Evolutionary conservation across 2,888 invertebrate genomes (phyloP), one percentile per base, ranked within the genome.

Genomic region (Trichogramma evanescens): DNA sequence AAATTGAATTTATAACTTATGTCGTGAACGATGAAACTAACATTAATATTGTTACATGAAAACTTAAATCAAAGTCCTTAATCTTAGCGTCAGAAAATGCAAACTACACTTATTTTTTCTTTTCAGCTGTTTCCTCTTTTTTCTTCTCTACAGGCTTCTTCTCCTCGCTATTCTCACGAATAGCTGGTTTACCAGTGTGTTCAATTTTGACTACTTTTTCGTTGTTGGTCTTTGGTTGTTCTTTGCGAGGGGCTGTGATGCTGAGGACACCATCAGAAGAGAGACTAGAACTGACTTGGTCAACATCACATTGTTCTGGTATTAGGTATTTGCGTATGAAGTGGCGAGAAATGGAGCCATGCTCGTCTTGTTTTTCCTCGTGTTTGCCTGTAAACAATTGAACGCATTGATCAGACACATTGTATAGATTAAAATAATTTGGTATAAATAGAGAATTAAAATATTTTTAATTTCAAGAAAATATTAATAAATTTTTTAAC

Each of bases 201-300:
- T 71, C 68, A 48, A 75, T 74, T 39, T 69, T 70, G 40, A 76
- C 66, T 4, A 54, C 44, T 44, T 66, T 70, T 56, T 73, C 73
- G 40, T 68, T 70, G 6, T 68, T 65, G 0, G 48, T 0, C 41
- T 69, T 68, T 3, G 69, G 63, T 6, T 73, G 71, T 2, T 72
- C 76, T 63, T 83, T 83, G 70, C 88, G 86, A 0, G 89, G 89
- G 0, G 89, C 89, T 0, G 84, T 84, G 50, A 91, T 85, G 4
- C 88, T 89, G 57, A 91, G 78, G 39, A 93, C 86, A 6, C 93
- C 93, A 73, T 93, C 92, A 0, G 91, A 89, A 1, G 91, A 91
- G 38, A 93, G 79, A 0, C 86, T 86, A 59, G 92, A 92, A 55
- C 85, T 81, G 0, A 93, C 84, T 65, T 86, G 84, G 6, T 86